Evolutionary conservation across 2,113 vertebrate genomes (phyloP).

Genomic region (Stegostoma tigrinum): DNA sequence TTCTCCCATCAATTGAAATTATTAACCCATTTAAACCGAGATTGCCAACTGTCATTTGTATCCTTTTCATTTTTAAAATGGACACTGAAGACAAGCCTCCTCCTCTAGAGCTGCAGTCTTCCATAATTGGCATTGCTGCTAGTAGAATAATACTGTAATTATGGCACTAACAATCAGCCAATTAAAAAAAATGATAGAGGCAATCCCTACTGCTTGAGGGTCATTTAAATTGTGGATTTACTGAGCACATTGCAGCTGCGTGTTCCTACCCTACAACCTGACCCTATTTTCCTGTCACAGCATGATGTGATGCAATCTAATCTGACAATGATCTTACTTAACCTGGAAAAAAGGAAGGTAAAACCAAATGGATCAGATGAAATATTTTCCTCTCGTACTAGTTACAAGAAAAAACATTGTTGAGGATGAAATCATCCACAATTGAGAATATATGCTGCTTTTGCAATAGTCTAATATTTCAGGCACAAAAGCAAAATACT

Average conservation of each 20-base stretch:
- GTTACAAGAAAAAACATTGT: neutral
- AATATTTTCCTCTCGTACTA: neutral
- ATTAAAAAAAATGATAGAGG: neutral
- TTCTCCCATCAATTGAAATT: neutral
- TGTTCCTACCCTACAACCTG: neutral
- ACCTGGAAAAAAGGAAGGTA: neutral
- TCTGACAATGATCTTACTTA: neutral
- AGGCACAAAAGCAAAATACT: neutral
- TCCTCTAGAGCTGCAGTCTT: neutral
- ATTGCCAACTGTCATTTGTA: neutral
- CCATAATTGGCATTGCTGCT: neutral
- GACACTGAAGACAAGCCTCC: neutral
- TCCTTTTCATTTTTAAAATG: neutral
- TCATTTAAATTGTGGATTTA: neutral
- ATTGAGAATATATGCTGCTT: neutral
- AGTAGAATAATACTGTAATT: neutral
- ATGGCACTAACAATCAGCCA: conserved; percentile 10
- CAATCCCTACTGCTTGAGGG: neutral
- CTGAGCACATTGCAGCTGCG: neutral
- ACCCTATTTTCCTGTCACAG: neutral
- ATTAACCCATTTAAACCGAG: neutral
- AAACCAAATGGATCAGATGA: neutral
- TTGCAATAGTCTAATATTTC: neutral
- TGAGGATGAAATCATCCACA: neutral
- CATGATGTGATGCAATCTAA: neutral